Evolutionary conservation across 2,113 vertebrate species (phyloP).

Genomic region (Scomber japonicus): DNA sequence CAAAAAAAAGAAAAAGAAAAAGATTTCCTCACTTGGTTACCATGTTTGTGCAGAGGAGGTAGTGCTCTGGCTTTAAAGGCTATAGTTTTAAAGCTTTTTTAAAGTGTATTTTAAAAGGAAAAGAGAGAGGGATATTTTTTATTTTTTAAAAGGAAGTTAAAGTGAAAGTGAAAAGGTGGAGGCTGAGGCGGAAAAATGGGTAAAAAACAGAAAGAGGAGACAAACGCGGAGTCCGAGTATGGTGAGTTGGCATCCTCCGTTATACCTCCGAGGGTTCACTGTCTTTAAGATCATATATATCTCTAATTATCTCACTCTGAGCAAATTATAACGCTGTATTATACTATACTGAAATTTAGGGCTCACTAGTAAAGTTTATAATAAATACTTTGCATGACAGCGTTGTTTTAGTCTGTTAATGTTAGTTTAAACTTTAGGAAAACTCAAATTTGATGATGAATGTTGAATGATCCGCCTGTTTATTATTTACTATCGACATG

Average conservation of each 20-base stretch:
- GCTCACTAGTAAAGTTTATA: too few species aligned
- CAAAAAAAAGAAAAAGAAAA: neutral
- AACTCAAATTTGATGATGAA: too few species aligned
- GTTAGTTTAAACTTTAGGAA: too few species aligned
- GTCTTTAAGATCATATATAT: neutral
- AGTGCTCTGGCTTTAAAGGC: neutral
- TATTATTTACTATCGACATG: too few species aligned
- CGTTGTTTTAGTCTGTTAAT: too few species aligned
- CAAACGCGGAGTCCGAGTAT: conserved; percentile 60
- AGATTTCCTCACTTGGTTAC: conserved; percentile 68
- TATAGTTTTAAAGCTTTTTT: neutral
- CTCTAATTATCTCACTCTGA: too few species aligned
- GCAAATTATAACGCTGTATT: too few species aligned
- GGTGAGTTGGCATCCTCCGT: conserved; percentile 74
- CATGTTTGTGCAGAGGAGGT: neutral
- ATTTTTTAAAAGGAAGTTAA: too few species aligned
- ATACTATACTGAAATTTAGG: too few species aligned
- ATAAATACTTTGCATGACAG: too few species aligned
- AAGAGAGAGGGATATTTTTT: neutral
- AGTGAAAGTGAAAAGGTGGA: neutral
- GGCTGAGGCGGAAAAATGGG: conserved; percentile 67
- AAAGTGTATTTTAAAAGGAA: neutral
- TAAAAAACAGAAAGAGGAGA: conserved; percentile 55
- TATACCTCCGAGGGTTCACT: neutral
- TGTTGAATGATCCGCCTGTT: too few species aligned